Percentiles rank a stretch among this genome's conserved stretches.
These are phyloP conservation scores for Eupithecia pulchellata DNA, from an alignment of 2,888 invertebrate species.

Conservation along the genomic window DNA sequence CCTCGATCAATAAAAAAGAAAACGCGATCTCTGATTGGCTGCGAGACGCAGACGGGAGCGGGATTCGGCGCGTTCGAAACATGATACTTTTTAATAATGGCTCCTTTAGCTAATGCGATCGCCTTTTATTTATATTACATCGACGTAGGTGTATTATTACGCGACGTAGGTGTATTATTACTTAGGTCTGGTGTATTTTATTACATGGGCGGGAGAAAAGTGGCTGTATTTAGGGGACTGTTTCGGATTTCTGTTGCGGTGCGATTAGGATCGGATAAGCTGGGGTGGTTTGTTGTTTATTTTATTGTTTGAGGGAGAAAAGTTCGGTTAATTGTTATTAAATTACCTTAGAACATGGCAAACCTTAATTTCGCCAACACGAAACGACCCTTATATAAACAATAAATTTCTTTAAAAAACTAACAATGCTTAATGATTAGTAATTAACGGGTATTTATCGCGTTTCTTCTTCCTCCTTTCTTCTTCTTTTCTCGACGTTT, in stretches of 20 bases:
- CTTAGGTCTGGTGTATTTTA: slow-evolving; percentile 64
- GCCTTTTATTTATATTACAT: slow-evolving; percentile 79
- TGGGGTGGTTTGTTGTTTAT: slow-evolving; percentile 52
- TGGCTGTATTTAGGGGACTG: slow-evolving; percentile 56
- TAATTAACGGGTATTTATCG: too few relatives aligned
- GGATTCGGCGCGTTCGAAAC: slow-evolving; percentile 77
- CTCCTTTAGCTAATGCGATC: slow-evolving; percentile 84
- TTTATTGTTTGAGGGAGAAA: slow-evolving; percentile 46
- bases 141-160: slow-evolving; percentile 78
- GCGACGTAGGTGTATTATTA: slow-evolving; percentile 2
- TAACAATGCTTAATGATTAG: too few relatives aligned
- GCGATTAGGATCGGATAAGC: slow-evolving; percentile 62
- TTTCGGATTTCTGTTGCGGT: slow-evolving; percentile 66
- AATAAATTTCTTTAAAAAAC: too few relatives aligned
- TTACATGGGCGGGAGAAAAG: slow-evolving; percentile 64
- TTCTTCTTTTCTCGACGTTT: too few relatives aligned
- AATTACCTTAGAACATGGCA: not conserved
- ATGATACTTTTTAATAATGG: slow-evolving; percentile 86
- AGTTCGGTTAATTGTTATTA: not conserved
- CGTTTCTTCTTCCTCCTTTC: too few relatives aligned
- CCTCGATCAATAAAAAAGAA: slow-evolving; percentile 76
- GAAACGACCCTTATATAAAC: too few relatives aligned
- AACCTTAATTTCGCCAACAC: too few relatives aligned
- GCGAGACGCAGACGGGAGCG: slow-evolving; percentile 63
- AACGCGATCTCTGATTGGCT: slow-evolving; percentile 69